Evolutionary conservation across 2,113 vertebrate species (phyloP).

Genomic region (Podarcis muralis): DNA sequence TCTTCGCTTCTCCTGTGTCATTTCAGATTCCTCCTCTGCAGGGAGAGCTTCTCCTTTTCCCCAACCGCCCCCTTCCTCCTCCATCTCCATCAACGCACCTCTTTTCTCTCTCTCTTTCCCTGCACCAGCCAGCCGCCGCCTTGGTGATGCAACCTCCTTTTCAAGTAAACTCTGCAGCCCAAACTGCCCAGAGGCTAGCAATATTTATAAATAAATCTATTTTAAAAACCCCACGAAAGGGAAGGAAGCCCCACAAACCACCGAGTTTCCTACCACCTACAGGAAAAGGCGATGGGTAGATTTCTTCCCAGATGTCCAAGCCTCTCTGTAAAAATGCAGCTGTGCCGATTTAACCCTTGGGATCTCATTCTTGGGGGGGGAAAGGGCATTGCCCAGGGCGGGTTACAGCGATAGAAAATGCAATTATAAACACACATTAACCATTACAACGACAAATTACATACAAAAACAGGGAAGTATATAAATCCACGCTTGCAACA

Average conservation of each 20-base stretch:
- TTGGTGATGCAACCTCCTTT: neutral
- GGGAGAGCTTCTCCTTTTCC: neutral
- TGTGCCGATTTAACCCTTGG: constrained; percentile 15
- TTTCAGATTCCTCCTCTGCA: neutral
- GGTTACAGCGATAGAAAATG: too few relatives aligned
- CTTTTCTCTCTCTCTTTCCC: neutral
- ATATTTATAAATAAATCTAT: neutral
- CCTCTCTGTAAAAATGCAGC: constrained; percentile 3
- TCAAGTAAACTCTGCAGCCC: neutral
- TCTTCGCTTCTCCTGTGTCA: too few relatives aligned
- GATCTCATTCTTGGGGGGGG: neutral
- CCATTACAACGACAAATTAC: too few relatives aligned
- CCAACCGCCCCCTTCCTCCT: neutral
- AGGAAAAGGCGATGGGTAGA: neutral
- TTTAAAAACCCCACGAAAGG: neutral
- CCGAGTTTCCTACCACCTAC: neutral
- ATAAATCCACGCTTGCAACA: too few relatives aligned
- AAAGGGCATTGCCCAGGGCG: neutral
- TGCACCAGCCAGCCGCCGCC: neutral
- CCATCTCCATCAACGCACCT: neutral
- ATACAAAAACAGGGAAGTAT: too few relatives aligned
- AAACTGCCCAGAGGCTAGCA: neutral
- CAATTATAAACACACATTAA: too few relatives aligned
- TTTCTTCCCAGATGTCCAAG: neutral
- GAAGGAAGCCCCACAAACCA: neutral